Evolutionary conservation across 1,140 invertebrate species (phyloP).

Genomic region (Homarus americanus): DNA sequence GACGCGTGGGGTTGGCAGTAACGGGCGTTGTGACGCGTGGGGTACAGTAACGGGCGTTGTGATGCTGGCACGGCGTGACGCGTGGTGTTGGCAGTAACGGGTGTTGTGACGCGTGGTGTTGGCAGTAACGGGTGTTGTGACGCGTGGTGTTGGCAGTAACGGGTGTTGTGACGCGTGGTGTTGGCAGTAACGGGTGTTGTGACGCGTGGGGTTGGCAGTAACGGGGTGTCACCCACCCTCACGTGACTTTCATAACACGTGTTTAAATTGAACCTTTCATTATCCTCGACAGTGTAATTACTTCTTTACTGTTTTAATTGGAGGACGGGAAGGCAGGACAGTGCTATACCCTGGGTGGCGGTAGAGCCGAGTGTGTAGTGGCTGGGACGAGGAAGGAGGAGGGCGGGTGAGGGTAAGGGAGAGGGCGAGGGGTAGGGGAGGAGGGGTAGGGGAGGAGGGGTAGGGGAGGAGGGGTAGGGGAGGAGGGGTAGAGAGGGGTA

Average conservation of each 20-base stretch:
- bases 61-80: too few relatives aligned
- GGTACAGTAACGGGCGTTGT: too few relatives aligned
- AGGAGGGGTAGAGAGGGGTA: neutral
- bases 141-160: too few relatives aligned
- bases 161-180: too few relatives aligned
- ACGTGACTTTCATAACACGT: conserved; percentile 15
- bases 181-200: too few relatives aligned
- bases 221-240: neutral
- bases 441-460: neutral
- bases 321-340: conserved; percentile 1
- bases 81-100: too few relatives aligned
- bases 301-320: conserved; percentile 45
- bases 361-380: neutral
- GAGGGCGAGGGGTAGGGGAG: neutral
- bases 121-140: too few relatives aligned
- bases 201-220: too few relatives aligned
- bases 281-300: conserved; percentile 24
- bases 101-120: too few relatives aligned
- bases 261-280: conserved; percentile 40
- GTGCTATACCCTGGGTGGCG: neutral
- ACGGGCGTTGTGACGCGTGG: too few relatives aligned
- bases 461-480: neutral
- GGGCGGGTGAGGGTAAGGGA: neutral
- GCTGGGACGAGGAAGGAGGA: neutral
- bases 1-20: too few relatives aligned